These are phyloP conservation scores for Zoanthus sansibaricus DNA, from an alignment of 92 coral and sea anemone species.

Conservation along the genomic window DNA sequence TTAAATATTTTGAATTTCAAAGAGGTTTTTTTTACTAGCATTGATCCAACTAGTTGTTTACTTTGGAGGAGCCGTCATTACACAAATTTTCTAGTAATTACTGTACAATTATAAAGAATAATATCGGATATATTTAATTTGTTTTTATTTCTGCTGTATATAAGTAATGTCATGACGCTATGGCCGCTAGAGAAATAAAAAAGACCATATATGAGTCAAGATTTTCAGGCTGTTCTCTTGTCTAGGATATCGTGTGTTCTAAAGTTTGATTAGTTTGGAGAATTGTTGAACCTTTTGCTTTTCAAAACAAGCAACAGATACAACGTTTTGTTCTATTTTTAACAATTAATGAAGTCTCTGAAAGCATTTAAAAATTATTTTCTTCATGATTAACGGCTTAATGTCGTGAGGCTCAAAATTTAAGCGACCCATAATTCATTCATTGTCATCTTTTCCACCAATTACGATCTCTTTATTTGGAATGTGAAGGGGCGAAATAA, in stretches of 20 bases:
- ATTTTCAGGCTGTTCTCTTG: too few relatives aligned
- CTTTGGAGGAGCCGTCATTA: too few relatives aligned
- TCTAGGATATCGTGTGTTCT: background rate
- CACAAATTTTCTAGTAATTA: too few relatives aligned
- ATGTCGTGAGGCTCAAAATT: background rate
- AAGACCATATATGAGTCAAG: background rate
- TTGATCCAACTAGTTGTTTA: too few relatives aligned
- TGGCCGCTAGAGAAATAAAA: background rate
- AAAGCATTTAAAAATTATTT: background rate
- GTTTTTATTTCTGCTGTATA: too few relatives aligned
- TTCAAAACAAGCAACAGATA: background rate
- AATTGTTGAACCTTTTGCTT: background rate
- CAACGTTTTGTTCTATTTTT: background rate
- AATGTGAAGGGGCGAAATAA: background rate
- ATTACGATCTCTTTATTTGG: background rate
- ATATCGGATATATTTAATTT: too few relatives aligned
- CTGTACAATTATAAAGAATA: too few relatives aligned
- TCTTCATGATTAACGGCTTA: background rate
- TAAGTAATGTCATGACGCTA: background rate
- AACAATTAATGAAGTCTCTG: background rate
- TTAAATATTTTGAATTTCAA: too few relatives aligned
- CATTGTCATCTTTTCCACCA: background rate
- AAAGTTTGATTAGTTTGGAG: slow-evolving; percentile 19
- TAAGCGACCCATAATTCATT: slow-evolving; percentile 12
- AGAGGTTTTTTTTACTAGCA: too few relatives aligned